phyloP scores from a whole-genome alignment of 2,888 invertebrate species.

The Disparrhopalites patrizii region DNA sequence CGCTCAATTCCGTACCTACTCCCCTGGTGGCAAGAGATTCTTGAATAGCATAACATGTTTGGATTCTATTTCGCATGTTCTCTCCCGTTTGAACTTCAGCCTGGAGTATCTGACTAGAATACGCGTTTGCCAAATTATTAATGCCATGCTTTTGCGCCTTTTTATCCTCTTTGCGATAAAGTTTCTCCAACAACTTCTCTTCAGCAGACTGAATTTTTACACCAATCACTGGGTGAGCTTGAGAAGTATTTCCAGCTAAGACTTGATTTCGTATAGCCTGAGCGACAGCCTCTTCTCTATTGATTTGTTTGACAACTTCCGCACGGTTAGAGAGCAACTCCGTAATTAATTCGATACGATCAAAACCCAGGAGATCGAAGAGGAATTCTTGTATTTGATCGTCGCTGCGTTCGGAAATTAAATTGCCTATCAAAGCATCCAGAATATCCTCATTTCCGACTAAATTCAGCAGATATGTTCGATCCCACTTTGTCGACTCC shows the following conservation, averaged over 20 bases:
- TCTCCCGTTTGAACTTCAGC: conserved; percentile 35
- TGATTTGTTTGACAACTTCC: conserved; percentile 51
- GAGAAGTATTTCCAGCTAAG: conserved; percentile 27
- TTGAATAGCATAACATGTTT: background rate
- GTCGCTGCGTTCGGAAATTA: conserved; percentile 60
- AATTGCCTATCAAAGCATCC: conserved; percentile 59
- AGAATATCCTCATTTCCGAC: conserved; percentile 57
- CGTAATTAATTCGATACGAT: conserved; percentile 71
- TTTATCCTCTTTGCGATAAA: conserved; percentile 78
- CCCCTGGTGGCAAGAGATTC: background rate
- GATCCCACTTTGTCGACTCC: conserved; percentile 34
- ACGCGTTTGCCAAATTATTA: conserved; percentile 41
- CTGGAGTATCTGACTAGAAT: conserved; percentile 14
- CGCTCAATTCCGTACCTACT: conserved; percentile 56
- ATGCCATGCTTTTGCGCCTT: conserved; percentile 58
- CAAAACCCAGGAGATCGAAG: conserved; percentile 84
- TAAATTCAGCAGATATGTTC: conserved; percentile 37
- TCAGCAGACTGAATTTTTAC: conserved; percentile 79
- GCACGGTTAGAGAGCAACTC: conserved; percentile 62
- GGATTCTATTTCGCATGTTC: conserved; percentile 12
- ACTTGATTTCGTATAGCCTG: conserved; percentile 39
- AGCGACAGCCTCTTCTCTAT: conserved; percentile 48
- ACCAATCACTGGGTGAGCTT: conserved; percentile 48
- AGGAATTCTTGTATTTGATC: conserved; percentile 71
- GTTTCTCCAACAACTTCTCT: conserved; percentile 72